Base-by-base conservation (phyloP, 92 coral and sea anemone species). In the Porites evermanni region DNA sequence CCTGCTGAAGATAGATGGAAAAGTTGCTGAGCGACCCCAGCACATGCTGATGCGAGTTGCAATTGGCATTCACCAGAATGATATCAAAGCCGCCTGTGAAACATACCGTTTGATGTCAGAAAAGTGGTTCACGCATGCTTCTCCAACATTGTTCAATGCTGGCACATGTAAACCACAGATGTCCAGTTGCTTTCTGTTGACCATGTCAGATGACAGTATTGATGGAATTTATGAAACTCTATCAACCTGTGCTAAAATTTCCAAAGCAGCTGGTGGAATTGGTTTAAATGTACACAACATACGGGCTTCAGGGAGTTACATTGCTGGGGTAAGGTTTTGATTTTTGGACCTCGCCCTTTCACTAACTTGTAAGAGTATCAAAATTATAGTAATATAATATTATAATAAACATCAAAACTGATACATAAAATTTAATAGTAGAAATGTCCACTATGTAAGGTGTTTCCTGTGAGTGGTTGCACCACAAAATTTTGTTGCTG, bases 41-140 rank as follows among this genome's bases (percentile, higher is more conserved):
- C 99, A 96, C 78, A 96, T 96, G 99, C 84, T 96, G 82, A 96
- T 96, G 99, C 85, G 99, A 69, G 99, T 96, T 13, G 76, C 98
- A 67, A 95, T 96, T 38, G 99, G 99, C 51, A 96, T 96, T 77
- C 99, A 96, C 79, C 92, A 90, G 50, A 94, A 95, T 67, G 96
- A 96, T 29, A 96, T 95, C 20, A 93, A 93, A 1, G 95, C 93
- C 7, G 99, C 97, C 29, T 95, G 95, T 85, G 96, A 93, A 75
- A 96, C 98, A 1, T 96, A 96, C 85, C 93, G 94, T 88, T 78
- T 96, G 64, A 74, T 96, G 87, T 94, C 98, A 2, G 98, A 96
- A 73, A 93, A 95, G 75, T 96, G 98, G 98, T 96, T 96, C 75
- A 96, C 98, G 0, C 98, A 96, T 93, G 98, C 98, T 1, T 96